Conservation (phyloP, 2,888 invertebrate species). For the Ectobius pallidus region DNA sequence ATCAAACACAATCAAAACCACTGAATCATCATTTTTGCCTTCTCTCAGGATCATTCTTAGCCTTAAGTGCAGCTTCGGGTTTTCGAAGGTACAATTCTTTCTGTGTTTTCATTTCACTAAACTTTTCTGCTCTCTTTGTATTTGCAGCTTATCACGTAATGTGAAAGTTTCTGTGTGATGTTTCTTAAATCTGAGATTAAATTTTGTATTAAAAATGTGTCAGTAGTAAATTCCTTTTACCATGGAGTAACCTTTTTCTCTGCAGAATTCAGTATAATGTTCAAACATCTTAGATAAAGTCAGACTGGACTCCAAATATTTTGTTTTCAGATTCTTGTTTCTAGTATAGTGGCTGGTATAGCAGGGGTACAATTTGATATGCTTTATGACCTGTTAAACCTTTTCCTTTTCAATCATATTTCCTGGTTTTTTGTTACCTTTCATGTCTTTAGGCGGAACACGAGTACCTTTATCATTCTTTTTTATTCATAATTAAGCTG, state of each 20-base stretch:
- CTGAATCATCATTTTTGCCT: neutral
- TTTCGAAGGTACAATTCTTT: conserved; percentile 1
- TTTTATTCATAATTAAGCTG: neutral
- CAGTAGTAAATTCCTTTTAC: neutral
- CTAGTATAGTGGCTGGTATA: neutral
- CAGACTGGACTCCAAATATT: conserved; percentile 7
- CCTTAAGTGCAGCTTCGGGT: conserved; percentile 11
- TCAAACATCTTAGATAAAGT: neutral
- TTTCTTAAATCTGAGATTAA: neutral
- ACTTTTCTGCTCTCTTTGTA: neutral
- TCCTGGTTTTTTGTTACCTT: conserved; percentile 7
- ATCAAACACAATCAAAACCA: conserved; percentile 11
- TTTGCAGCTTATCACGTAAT: conserved; percentile 12
- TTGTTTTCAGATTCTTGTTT: neutral
- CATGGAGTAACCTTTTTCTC: neutral
- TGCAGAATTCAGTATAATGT: conserved; percentile 10
- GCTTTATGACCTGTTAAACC: neutral
- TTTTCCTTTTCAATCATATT: neutral
- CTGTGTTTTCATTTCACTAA: neutral
- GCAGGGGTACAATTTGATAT: neutral
- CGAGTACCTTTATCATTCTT: neutral
- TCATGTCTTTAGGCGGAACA: neutral
- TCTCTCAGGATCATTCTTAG: neutral
- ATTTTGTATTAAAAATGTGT: neutral
- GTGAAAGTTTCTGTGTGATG: neutral